phyloP scores from a whole-genome alignment of 2,797 vertebrate genomes.

The Natrix natrix region DNA sequence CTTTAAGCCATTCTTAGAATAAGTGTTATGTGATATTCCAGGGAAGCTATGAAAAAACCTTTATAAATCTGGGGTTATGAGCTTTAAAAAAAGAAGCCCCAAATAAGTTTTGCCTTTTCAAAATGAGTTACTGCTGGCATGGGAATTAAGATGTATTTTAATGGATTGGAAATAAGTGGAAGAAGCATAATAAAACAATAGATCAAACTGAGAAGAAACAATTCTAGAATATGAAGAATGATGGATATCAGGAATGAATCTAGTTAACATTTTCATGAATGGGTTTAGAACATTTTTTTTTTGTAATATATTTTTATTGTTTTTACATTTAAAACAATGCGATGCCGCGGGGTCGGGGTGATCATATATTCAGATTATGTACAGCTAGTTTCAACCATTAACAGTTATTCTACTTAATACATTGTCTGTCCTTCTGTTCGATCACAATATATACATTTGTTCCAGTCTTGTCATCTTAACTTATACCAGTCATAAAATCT shows the following conservation, averaged over 20 bases:
- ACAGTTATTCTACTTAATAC: too few species aligned
- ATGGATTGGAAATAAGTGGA: background rate
- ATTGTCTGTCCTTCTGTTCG: too few species aligned
- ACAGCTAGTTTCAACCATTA: too few species aligned
- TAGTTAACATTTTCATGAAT: constrained; percentile 3
- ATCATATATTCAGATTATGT: too few species aligned
- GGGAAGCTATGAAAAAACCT: background rate
- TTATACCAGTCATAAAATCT: too few species aligned
- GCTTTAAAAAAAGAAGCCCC: background rate
- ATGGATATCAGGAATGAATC: background rate
- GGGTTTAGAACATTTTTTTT: too few species aligned
- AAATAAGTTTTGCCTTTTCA: background rate
- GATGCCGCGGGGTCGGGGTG: too few species aligned
- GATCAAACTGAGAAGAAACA: background rate
- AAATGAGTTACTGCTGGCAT: background rate
- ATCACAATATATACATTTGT: too few species aligned
- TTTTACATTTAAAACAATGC: too few species aligned
- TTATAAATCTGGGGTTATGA: background rate
- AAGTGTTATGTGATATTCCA: background rate
- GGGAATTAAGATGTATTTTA: background rate
- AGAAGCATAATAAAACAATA: background rate
- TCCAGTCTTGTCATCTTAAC: too few species aligned
- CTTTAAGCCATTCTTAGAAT: background rate
- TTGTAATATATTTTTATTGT: too few species aligned
- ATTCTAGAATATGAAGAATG: background rate